Evolutionary conservation across 2,113 vertebrate genomes (phyloP), one percentile per base, ranked within the genome.

Genomic region (Catharus bicknelli): DNA sequence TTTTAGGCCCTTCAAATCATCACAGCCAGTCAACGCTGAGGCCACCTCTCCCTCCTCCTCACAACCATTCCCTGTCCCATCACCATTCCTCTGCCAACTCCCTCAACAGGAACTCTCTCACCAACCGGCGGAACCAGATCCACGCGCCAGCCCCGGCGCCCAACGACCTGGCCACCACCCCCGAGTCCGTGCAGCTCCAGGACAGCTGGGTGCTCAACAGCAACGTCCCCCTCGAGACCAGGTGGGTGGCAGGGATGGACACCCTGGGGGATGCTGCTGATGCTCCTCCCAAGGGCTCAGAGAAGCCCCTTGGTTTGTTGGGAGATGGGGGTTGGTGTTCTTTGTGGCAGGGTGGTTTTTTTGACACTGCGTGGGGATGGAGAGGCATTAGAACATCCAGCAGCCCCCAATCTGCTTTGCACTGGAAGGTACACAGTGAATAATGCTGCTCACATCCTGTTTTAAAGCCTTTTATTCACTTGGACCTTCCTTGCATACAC

Each of bases 181-280:
- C 99, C 0, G 99, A 99, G 97, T 99, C 99, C 0, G 99, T 99
- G 59, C 99, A 99, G 98, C 98, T 99, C 75, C 99, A 99, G 97
- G 99, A 99, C 98, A 99, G 99, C 98, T 99, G 99, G 99, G 99
- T 99, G 78, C 99, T 99, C 68, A 99, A 99, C 97, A 99, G 99
- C 97, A 99, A 99, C 38, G 99, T 99, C 82, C 99, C 99, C 0
- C 98, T 99, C 26, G 99, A 99, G 97, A 99, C 99, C 94, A 98
- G 99, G 99, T 99, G 95, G 93, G 97, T 96, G 20, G 21, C 47
- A 12, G 1, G 74, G 38, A 4, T 0, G 14, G 30, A 3, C 23
- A 0, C 13, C 43, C 63, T 0, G 10, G 64, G 64, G 25, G 4
- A 5, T 23, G 62, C 22, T 3, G 0, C n/a, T 26, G 27, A 5